Percentiles rank a stretch among this genome's conserved stretches.
phyloP scores from a whole-genome alignment of 2,113 vertebrate species.

The Plecturocebus donacophilus region DNA sequence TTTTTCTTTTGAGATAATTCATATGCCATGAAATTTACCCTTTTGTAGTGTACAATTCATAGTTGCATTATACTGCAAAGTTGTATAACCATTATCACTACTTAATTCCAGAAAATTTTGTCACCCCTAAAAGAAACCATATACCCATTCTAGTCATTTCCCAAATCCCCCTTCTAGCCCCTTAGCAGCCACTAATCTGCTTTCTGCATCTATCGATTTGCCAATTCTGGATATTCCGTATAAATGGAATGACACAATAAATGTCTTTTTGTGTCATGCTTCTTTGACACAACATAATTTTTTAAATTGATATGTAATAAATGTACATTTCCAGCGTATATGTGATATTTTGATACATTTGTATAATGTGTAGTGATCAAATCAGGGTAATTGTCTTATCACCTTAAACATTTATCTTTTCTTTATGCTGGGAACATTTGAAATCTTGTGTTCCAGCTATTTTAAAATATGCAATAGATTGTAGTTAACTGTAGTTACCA shows the following conservation, averaged over 20 bases:
- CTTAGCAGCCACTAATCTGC: not conserved
- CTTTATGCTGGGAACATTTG: not conserved
- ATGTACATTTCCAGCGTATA: not conserved
- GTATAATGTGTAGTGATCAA: not conserved
- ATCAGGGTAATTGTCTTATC: not conserved
- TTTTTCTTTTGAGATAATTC: slow-evolving; percentile 24
- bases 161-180: not conserved
- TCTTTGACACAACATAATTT: not conserved
- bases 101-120: slow-evolving; percentile 16
- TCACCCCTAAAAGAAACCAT: not conserved
- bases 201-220: not conserved
- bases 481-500: not conserved
- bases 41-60: not conserved
- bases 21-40: not conserved
- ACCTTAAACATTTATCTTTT: not conserved
- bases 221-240: not conserved
- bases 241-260: not conserved
- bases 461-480: not conserved
- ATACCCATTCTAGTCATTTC: not conserved
- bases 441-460: not conserved
- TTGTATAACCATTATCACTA: not conserved
- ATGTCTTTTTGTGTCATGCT: not conserved
- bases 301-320: not conserved
- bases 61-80: slow-evolving; percentile 9
- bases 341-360: not conserved